Conservation (phyloP, 1,140 invertebrate genomes). For the Babylonia areolata region DNA sequence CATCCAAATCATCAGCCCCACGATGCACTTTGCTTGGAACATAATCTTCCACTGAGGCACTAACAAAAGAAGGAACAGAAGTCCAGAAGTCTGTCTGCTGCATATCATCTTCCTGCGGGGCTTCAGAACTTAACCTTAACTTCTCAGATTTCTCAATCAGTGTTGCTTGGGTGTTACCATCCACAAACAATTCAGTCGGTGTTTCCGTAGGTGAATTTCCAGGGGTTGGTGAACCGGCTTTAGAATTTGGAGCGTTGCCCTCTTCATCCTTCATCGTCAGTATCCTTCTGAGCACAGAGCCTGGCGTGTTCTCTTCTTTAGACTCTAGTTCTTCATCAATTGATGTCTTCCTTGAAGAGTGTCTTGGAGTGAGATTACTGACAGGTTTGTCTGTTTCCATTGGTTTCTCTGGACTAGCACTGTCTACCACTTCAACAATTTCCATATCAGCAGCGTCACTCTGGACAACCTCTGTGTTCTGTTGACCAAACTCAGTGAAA, state of each 20-base stretch:
- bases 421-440: background rate
- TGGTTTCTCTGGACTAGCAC: background rate
- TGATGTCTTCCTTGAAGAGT: conserved; percentile 20
- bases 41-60: conserved; percentile 40
- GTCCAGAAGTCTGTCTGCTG: conserved; percentile 48
- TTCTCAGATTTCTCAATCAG: conserved; percentile 59
- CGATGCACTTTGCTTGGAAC: conserved; percentile 51
- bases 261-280: conserved; percentile 46
- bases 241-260: conserved; percentile 31
- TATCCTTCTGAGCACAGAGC: conserved; percentile 50
- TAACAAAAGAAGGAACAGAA: conserved; percentile 42
- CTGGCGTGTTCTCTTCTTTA: conserved; percentile 38
- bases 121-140: conserved; percentile 54
- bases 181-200: conserved; percentile 46
- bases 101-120: conserved; percentile 40
- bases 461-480: background rate
- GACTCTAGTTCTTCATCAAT: conserved; percentile 27
- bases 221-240: conserved; percentile 47
- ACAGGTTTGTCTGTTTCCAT: conserved; percentile 22
- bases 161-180: conserved; percentile 62
- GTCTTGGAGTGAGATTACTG: background rate
- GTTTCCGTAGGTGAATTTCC: conserved; percentile 43
- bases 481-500: background rate
- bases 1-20: conserved; percentile 50
- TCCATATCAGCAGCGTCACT: conserved; percentile 16